phyloP scores from a whole-genome alignment of 2,113 vertebrate genomes.

The Collichthys lucidus region DNA sequence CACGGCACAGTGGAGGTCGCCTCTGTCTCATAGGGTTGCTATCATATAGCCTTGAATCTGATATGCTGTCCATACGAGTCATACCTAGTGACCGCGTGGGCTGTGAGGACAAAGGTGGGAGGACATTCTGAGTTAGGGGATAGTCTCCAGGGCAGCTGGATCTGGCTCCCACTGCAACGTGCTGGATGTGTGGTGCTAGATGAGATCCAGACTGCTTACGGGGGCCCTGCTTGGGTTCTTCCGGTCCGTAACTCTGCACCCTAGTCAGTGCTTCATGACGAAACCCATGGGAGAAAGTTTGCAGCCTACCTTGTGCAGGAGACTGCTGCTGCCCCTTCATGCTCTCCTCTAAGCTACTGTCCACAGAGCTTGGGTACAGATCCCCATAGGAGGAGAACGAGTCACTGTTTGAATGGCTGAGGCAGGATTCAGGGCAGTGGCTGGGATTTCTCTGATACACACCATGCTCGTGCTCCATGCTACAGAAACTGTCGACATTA shows the following conservation, averaged over 20 bases:
- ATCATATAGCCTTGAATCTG: conserved; percentile 96
- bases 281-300: conserved; percentile 93
- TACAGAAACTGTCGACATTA: conserved; percentile 93
- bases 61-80: conserved; percentile 99
- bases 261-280: conserved; percentile 93
- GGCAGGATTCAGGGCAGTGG: conserved; percentile 91
- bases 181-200: conserved; percentile 91
- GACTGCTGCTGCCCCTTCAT: conserved; percentile 90
- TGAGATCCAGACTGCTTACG: conserved; percentile 91
- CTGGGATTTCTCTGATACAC: conserved; percentile 90
- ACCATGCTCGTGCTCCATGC: conserved; percentile 90
- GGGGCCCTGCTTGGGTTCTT: conserved; percentile 91
- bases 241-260: conserved; percentile 94
- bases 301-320: conserved; percentile 88
- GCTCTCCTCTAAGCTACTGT: conserved; percentile 90
- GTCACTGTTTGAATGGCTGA: conserved; percentile 95
- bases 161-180: conserved; percentile 87
- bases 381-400: conserved; percentile 96
- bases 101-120: conserved; percentile 87
- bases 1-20: conserved; percentile 94
- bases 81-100: conserved; percentile 95
- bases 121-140: conserved; percentile 87
- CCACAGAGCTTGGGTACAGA: conserved; percentile 92
- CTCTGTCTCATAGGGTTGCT: conserved; percentile 94
- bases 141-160: conserved; percentile 97